A percentile compares a stretch with the other conserved stretches of the same genome.
Conservation (phyloP, 2,888 invertebrate species). For the Melipona beecheii region DNA sequence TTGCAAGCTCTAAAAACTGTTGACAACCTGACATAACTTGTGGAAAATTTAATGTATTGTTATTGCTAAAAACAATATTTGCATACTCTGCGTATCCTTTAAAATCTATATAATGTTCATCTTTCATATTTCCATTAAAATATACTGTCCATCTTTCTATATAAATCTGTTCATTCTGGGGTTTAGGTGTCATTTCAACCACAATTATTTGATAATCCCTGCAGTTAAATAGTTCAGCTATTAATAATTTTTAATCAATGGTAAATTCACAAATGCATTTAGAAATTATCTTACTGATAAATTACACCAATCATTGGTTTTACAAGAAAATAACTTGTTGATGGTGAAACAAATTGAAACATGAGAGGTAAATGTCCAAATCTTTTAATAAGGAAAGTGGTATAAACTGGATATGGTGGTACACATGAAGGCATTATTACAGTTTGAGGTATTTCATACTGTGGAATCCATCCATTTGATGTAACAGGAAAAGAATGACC, state of each 20-base stretch:
- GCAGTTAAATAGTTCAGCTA: conserved; percentile 9
- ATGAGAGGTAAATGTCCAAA: conserved; percentile 82
- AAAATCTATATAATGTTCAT: conserved; percentile 80
- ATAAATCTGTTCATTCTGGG: conserved; percentile 75
- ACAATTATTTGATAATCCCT: conserved; percentile 81
- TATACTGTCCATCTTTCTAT: conserved; percentile 84
- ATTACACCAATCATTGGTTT: conserved; percentile 84
- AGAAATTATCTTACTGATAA: conserved; percentile 62
- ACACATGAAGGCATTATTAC: conserved; percentile 79
- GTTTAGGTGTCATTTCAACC: conserved; percentile 80
- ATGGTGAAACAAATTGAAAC: conserved; percentile 83
- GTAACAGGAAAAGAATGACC: conserved; percentile 73
- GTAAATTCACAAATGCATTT: background rate
- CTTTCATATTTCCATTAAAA: conserved; percentile 82
- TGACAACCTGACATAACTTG: conserved; percentile 81
- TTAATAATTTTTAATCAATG: background rate
- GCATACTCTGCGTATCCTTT: conserved; percentile 83
- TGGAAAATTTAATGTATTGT: conserved; percentile 80
- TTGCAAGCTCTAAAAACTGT: conserved; percentile 72
- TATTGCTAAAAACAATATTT: conserved; percentile 75
- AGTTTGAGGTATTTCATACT: conserved; percentile 75
- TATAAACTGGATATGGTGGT: conserved; percentile 73
- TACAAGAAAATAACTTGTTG: conserved; percentile 80
- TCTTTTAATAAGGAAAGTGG: conserved; percentile 82
- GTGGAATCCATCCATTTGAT: conserved; percentile 72